Conservation (phyloP, 2,113 vertebrate genomes). For the Takifugu flavidus region DNA sequence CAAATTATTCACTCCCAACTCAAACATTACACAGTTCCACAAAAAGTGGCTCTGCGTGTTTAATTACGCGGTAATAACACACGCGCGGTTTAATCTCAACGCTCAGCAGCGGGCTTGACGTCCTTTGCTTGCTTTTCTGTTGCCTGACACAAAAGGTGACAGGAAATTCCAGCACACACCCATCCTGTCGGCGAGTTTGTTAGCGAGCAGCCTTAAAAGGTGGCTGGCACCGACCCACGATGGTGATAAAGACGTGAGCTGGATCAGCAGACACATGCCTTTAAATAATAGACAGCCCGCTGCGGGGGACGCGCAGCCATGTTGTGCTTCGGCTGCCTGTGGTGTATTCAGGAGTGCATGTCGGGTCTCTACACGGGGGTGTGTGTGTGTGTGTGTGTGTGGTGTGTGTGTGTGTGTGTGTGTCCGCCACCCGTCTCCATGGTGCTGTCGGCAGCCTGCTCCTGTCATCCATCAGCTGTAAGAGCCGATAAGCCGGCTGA, state of each 20-base stretch:
- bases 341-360: constrained; percentile 11
- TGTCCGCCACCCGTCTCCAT: constrained; percentile 1
- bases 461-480: constrained; percentile 66
- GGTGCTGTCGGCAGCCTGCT: constrained; percentile 33
- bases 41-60: neutral
- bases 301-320: constrained; percentile 6
- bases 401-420: neutral
- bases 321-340: constrained; percentile 15
- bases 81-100: neutral
- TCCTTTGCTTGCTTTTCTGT: constrained; percentile 33
- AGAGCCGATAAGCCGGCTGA: constrained; percentile 68
- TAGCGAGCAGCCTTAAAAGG: constrained; percentile 47
- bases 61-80: constrained; percentile 17
- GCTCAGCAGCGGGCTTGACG: constrained; percentile 25
- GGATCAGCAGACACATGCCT: constrained; percentile 8
- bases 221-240: constrained; percentile 24
- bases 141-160: constrained; percentile 63
- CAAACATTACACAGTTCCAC: neutral
- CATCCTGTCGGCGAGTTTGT: constrained; percentile 64
- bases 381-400: constrained; percentile 1
- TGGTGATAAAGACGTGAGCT: constrained; percentile 27
- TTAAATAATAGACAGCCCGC: constrained; percentile 21
- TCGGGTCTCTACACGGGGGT: constrained; percentile 34
- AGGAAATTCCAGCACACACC: constrained; percentile 70
- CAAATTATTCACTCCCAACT: neutral